A percentile compares a stretch with the other conserved stretches of the same genome.
Conservation (phyloP, 2,888 invertebrate genomes). For the Pinctada fucata region DNA sequence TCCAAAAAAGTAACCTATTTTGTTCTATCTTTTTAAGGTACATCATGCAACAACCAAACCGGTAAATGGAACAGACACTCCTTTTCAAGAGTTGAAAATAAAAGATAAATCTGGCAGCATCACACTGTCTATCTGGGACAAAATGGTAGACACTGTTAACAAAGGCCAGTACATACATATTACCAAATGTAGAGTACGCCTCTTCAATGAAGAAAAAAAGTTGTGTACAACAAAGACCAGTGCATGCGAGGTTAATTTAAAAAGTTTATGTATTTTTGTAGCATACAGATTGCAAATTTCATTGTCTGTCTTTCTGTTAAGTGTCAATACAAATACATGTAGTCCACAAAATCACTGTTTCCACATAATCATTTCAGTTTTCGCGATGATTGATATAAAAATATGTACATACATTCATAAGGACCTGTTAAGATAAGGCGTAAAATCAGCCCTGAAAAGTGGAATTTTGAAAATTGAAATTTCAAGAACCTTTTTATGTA, state of each 20-base stretch:
- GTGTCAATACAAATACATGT: too few species aligned
- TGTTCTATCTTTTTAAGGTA: slow-evolving; percentile 13
- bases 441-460: too few species aligned
- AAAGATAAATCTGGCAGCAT: slow-evolving; percentile 10
- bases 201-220: slow-evolving; percentile 12
- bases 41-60: slow-evolving; percentile 18
- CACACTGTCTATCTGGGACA: slow-evolving; percentile 24
- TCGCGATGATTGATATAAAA: too few species aligned
- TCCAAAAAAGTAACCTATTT: background rate
- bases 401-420: too few species aligned
- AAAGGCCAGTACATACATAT: slow-evolving; percentile 9
- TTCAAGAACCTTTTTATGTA: too few species aligned
- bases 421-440: too few species aligned
- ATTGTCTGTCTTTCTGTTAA: too few species aligned
- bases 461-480: too few species aligned
- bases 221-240: slow-evolving; percentile 15
- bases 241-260: slow-evolving; percentile 21
- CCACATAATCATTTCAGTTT: too few species aligned
- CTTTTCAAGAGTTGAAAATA: slow-evolving; percentile 16
- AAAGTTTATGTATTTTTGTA: too few species aligned
- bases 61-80: slow-evolving; percentile 6
- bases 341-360: too few species aligned
- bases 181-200: slow-evolving; percentile 17
- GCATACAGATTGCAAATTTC: too few species aligned
- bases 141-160: slow-evolving; percentile 6